These are phyloP conservation scores for Athetis lepigone DNA, from an alignment of 2,888 invertebrate genomes.

Conservation along the genomic window DNA sequence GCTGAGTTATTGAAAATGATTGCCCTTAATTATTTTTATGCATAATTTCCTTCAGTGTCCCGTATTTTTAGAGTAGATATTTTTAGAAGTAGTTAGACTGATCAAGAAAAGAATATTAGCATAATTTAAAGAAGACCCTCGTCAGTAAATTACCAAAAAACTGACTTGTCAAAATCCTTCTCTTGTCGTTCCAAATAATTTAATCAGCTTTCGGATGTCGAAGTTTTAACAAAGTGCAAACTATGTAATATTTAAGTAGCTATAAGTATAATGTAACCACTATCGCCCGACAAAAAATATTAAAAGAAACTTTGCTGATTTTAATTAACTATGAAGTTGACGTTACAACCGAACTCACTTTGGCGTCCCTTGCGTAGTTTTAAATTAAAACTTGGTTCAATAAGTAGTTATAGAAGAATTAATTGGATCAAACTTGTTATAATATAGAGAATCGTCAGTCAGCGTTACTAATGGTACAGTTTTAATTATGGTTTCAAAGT, in stretches of 20 bases:
- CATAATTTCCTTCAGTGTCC: too few relatives aligned
- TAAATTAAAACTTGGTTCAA: conserved; percentile 60
- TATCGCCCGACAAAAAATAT: conserved; percentile 38
- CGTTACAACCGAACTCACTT: conserved; percentile 43
- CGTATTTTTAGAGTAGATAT: too few relatives aligned
- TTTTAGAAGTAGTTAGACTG: too few relatives aligned
- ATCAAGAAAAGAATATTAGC: neutral
- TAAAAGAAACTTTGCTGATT: conserved; percentile 42
- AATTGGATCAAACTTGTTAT: conserved; percentile 55
- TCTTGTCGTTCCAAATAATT: neutral
- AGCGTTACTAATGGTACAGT: conserved; percentile 35
- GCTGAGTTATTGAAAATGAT: too few relatives aligned
- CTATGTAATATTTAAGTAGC: conserved; percentile 5
- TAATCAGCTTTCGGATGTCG: neutral
- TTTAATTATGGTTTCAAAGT: conserved; percentile 47
- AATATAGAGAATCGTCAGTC: conserved; percentile 42
- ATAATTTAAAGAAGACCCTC: neutral
- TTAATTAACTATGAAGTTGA: conserved; percentile 59
- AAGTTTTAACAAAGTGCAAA: neutral
- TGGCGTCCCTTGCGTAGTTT: conserved; percentile 53
- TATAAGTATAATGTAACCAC: conserved; percentile 12
- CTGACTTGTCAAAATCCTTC: neutral
- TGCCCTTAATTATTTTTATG: too few relatives aligned
- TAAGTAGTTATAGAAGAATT: conserved; percentile 60
- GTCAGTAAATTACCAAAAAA: neutral